Base-by-base conservation (phyloP, 2,888 invertebrate genomes). In the Timema podura region DNA sequence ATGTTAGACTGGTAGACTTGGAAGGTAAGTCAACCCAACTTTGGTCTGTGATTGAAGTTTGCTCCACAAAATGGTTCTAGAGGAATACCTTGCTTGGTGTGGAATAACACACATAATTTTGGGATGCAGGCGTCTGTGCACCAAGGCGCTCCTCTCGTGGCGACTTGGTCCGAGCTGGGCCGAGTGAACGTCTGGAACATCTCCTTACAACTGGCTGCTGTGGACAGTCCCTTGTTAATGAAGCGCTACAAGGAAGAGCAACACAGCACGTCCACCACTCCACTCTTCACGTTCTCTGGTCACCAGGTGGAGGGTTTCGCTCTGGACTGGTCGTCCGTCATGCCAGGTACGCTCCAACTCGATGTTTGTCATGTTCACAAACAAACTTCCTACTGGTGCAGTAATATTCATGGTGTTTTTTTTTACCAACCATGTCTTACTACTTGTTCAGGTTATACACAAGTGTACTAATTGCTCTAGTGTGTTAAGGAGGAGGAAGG, bases 161-260 rank as follows among this genome's bases (percentile, higher is more conserved):
- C 98, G 1, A 91, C 92, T 64, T 99, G 98, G 98, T 98, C 98
- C 76, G 98, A 98, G 82, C 83, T 92, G 70, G 97, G 96, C 0
- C 87, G 91, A 76, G 97, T 99, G 0, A 91, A 93, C 78, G 86
- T 99, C 73, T 98, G 95, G 93, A 91, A 98, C 80, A 84, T 98
- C 77, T 89, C 89, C 45, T 86, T 88, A 74, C 92, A 95, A 76
- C 77, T 98, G 16, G 87, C 89, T 80, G 91, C 91, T 11, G 86
- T 97, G 0, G 91, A 96, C 77, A 90, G 91, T 79, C 85, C 88
- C 51, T 70, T 72, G 10, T 70, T 72, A 46, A 74, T 71, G 59
- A 74, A 72, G 70, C 70, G 72, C 70, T 85, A 86, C 15, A 84
- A 86, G 68, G 82, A 85, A 2, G 82, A 85, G 2, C 82, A 82